Evolutionary conservation across 2,797 vertebrate species (phyloP).

Genomic region (Halcyon chelicuti): DNA sequence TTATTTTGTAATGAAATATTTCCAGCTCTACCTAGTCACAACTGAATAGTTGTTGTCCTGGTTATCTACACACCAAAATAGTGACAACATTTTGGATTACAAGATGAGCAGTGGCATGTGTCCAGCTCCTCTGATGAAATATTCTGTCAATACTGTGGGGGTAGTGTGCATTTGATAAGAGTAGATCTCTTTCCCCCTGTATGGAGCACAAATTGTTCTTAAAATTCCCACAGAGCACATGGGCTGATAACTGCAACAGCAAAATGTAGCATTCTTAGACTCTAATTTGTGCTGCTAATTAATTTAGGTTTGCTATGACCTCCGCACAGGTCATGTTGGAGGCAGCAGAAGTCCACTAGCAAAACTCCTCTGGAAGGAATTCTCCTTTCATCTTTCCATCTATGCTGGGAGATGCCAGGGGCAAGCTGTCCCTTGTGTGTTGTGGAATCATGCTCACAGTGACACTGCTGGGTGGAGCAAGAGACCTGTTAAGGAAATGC

Average conservation of each 20-base stretch:
- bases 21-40: not conserved
- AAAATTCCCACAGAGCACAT: not conserved
- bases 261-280: not conserved
- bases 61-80: not conserved
- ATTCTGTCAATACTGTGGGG: not conserved
- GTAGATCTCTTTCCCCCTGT: not conserved
- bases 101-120: not conserved
- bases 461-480: not conserved
- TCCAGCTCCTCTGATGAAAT: not conserved
- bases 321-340: not conserved
- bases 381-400: not conserved
- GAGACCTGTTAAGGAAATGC: not conserved
- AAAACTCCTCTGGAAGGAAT: not conserved
- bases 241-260: not conserved
- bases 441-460: not conserved
- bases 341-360: not conserved
- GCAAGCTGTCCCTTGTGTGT: not conserved
- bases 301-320: not conserved
- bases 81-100: not conserved
- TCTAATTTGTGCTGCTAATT: not conserved
- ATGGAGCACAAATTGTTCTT: not conserved
- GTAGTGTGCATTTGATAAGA: not conserved
- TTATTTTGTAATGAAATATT: not conserved
- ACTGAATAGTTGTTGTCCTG: not conserved
- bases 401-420: not conserved